A percentile compares a stretch with the other conserved stretches of the same genome.
phyloP scores from a whole-genome alignment of 2,113 vertebrate species.

The Pongo abelii region DNA sequence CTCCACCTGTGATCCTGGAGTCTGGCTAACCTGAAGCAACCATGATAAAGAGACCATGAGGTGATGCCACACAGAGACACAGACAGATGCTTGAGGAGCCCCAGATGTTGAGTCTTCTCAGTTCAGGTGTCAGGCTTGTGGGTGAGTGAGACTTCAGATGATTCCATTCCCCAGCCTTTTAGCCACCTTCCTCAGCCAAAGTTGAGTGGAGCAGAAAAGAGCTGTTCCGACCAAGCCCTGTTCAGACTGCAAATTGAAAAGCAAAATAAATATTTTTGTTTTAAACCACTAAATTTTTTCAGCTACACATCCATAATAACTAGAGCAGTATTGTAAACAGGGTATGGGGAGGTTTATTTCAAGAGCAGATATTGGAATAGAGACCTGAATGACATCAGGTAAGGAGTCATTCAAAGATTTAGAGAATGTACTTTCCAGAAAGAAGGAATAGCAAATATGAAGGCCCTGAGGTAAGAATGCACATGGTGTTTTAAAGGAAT shows the following conservation, averaged over 20 bases:
- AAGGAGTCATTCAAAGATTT: background rate
- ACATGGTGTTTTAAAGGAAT: background rate
- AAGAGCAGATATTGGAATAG: background rate
- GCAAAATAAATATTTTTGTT: background rate
- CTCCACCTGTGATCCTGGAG: background rate
- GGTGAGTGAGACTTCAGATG: background rate
- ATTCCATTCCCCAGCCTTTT: too few relatives aligned
- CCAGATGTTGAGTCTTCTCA: background rate
- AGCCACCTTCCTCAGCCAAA: background rate
- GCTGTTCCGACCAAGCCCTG: background rate
- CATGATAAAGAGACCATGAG: background rate
- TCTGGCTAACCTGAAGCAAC: conserved; percentile 9
- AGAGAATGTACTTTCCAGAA: background rate
- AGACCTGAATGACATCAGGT: background rate
- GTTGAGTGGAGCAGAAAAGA: background rate
- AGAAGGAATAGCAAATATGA: background rate
- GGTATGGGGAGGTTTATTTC: background rate
- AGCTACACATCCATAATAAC: background rate
- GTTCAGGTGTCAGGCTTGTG: background rate
- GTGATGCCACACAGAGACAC: background rate
- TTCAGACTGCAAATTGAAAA: background rate
- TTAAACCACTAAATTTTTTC: background rate
- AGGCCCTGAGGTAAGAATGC: background rate
- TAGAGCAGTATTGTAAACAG: background rate
- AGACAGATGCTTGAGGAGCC: background rate